Evolutionary conservation across 2,888 invertebrate genomes (phyloP), one percentile per base, ranked within the genome.

Genomic region (Nemotelus nigrinus): DNA sequence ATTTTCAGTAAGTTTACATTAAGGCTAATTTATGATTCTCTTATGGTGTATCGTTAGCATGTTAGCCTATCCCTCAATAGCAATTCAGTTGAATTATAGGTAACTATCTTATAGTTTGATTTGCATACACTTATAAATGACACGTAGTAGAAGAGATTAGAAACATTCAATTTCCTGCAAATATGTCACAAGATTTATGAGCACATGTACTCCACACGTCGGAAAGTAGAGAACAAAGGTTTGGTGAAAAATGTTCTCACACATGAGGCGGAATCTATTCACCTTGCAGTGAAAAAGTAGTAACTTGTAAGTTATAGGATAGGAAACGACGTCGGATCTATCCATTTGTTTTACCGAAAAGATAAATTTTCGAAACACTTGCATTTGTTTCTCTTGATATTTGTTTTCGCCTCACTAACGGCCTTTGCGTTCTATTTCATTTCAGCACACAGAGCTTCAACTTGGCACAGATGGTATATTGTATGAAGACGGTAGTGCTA

Each of bases 401-500:
- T n/a, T 25, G 25, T 43, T 63, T 63, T 63, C 25, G 25, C 25
- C 25, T 25, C 25, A 25, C 25, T 25, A 25, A 25, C 25, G 25
- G 25, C 50, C 2, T 48, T 8, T 78, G 76, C 78, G 74, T 77
- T 70, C 43, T 55, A 43, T 68, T 57, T 72, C 75, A 70, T 81
- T 81, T 53, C 81, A 87, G 86, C 85, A 85, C 80, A 85, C 86
- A 60, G 86, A 85, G 76, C 82, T 74, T 25, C 63, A 60, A 60
- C 47, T 86, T 80, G 87, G 86, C 78, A 83, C 86, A 82, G 86
- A 86, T 82, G 87, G 87, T 72, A 84, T 87, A 78, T 84, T 87
- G 85, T 86, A 87, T 81, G 84, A 85, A 84, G 85, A 85, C 80
- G 86, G 86, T 80, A 86, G 86, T 81, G 85, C 83, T 84, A 85